Evolutionary conservation across 1,140 invertebrate species (phyloP).

Genomic region (Drosophila arizonae): DNA sequence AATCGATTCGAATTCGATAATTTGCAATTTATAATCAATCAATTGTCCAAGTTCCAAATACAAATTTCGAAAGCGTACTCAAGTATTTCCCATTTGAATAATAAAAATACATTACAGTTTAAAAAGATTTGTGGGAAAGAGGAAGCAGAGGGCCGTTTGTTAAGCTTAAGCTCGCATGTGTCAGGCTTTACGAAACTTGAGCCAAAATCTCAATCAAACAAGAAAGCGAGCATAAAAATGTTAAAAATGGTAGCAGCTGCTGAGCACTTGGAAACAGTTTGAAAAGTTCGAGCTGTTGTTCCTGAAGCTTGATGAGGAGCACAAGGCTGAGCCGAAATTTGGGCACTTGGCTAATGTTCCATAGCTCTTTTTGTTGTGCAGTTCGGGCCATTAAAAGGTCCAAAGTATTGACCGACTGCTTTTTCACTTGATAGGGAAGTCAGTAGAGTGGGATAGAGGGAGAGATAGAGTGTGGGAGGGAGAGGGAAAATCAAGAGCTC

Average conservation of each 20-base stretch:
- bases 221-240: neutral
- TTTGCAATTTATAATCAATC: too few species aligned
- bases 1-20: too few species aligned
- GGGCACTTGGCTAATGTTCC: conserved; percentile 41
- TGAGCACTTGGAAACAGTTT: conserved; percentile 3
- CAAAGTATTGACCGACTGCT: conserved; percentile 13
- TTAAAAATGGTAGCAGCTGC: conserved; percentile 26
- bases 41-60: too few species aligned
- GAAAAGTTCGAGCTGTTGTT: conserved; percentile 9
- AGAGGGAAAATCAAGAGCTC: neutral
- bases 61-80: too few species aligned
- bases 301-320: conserved; percentile 6
- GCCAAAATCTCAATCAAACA: conserved; percentile 12
- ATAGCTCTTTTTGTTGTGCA: conserved; percentile 15
- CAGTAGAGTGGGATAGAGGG: too few species aligned
- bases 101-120: too few species aligned
- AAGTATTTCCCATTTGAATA: too few species aligned
- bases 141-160: neutral
- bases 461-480: neutral
- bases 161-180: neutral
- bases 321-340: conserved; percentile 8
- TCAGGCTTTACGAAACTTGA: conserved; percentile 9
- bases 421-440: neutral
- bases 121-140: too few species aligned
- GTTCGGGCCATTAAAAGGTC: conserved; percentile 6